Base-by-base conservation (phyloP, 1,140 invertebrate species). In the Pogonognathellus flavescens region DNA sequence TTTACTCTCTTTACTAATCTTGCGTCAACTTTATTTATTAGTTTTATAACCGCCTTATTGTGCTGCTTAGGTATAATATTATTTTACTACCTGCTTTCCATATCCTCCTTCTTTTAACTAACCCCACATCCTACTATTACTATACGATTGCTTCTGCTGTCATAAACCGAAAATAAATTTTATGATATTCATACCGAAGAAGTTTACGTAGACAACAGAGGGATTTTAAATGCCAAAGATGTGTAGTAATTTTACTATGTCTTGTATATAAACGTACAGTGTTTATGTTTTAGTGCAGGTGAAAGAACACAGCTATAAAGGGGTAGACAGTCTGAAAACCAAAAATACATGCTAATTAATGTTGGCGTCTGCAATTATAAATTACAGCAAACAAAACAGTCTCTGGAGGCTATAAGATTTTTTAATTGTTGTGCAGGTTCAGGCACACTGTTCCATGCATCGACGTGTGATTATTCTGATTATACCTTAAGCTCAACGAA, bases 291-390 rank as follows among this genome's bases (percentile, higher is more conserved):
- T 41, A 41, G 31, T 41, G 31, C 31, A 41, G 6, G 31, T 41
- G 31, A 41, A 41, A 41, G 31, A 41, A 41, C 31, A 41, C 6
- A 41, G 31, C 31, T 41, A 41, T 41, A 41, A 76, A 76, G 41
- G 41, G 70, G 70, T 76, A 55, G 41, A 81, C 59, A 85, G 57
- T 57, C 85, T 60, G 62, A 86, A 83, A 9, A 57, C 86, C 85
- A 84, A 88, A 88, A 88, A 88, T 88, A 86, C 86, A 88, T 88
- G 87, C 85, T 88, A 88, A 88, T 88, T 86, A 88, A 87, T 87
- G n/a, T 70, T 87, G 84, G 84, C 84, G 83, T 86, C 76, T 82
- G 60, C 80, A 81, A 81, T 81, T 55, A 81, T 81, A 57, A 81
- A 55, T 81, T 76, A 76, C 70, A 41, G 22, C 22, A 11, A 31